Percentiles rank a stretch among this genome's conserved stretches.
These are phyloP conservation scores for Odontesthes bonariensis DNA, from an alignment of 2,113 vertebrate species.

Conservation along the genomic window DNA sequence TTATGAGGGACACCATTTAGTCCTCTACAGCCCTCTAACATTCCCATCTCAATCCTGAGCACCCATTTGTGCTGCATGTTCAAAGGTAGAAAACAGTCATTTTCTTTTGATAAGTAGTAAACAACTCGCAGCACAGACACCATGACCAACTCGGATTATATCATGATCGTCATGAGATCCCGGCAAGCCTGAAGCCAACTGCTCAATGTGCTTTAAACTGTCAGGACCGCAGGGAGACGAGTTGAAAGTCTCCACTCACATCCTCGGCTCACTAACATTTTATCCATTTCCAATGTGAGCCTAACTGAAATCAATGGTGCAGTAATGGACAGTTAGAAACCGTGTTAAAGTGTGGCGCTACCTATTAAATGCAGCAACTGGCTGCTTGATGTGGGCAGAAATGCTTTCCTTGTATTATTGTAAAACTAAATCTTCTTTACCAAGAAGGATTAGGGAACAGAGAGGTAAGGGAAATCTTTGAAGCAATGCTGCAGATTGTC, in stretches of 20 bases:
- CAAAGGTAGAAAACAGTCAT: constrained; percentile 2
- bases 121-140: constrained; percentile 54
- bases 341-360: constrained; percentile 55
- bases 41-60: constrained; percentile 2
- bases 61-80: not conserved
- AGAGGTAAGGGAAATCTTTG: constrained; percentile 9
- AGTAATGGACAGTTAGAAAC: constrained; percentile 64
- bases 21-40: constrained; percentile 17
- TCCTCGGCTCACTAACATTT: constrained; percentile 36
- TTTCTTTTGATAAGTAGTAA: constrained; percentile 49
- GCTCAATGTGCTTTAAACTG: constrained; percentile 32
- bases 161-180: constrained; percentile 65
- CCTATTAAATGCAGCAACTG: constrained; percentile 53
- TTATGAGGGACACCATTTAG: constrained; percentile 11
- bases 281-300: constrained; percentile 57
- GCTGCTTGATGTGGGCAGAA: constrained; percentile 32
- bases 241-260: constrained; percentile 33
- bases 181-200: constrained; percentile 37
- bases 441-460: constrained; percentile 7
- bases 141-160: constrained; percentile 58
- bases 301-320: constrained; percentile 66
- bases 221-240: constrained; percentile 29
- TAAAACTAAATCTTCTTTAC: constrained; percentile 16
- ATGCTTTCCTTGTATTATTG: constrained; percentile 27
- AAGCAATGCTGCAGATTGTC: constrained; percentile 11